Evolutionary conservation across 2,113 vertebrate species (phyloP), one percentile per base, ranked within the genome.

Genomic region (Tachycineta bicolor): DNA sequence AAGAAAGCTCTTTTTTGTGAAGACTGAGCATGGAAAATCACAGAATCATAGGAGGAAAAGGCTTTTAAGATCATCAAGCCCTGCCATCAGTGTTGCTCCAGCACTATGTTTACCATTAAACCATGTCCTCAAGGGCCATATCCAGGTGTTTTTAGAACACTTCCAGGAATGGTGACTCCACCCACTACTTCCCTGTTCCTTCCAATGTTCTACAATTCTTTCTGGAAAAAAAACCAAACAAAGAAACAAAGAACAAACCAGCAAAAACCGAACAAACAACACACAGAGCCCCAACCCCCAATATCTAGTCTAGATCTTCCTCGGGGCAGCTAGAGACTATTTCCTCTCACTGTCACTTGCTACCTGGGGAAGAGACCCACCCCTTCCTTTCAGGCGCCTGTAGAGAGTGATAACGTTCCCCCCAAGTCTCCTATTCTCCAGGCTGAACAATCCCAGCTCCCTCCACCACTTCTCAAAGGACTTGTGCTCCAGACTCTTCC

Each of bases 401-500:
- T 21, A 59, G 22, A 23, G 39, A 47, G 8, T 12, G 8, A 29
- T 11, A n/a, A 16, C 11, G 15, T 28, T 23, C 0, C 5, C 21
- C 12, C 14, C 29, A 15, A 70, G 41, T 8, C 13, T 79, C 9
- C 63, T 52, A 24, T 69, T 46, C 56, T 47, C 58, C 29, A 29
- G 41, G 15, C 9, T 34, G 7, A 34, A 34, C n/a, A 34, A 11
- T 9, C n/a, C 10, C 28, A 47, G 10, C 28, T n/a, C 29, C 24
- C 20, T 47, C n/a, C 70, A 20, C 29, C 0, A 0, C 11, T 71
- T 24, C 29, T 64, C 13, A 12, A 3, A 7, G 31, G 43, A 10
- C 13, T 6, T 17, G 24, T 25, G 41, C 11, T 34, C 49, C 49
- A 63, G 8, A 25, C 11, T 16, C 43, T 71, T 41, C 29, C 4